phyloP scores from a whole-genome alignment of 2,888 invertebrate species.

The Zaprionus bogoriensis region DNA sequence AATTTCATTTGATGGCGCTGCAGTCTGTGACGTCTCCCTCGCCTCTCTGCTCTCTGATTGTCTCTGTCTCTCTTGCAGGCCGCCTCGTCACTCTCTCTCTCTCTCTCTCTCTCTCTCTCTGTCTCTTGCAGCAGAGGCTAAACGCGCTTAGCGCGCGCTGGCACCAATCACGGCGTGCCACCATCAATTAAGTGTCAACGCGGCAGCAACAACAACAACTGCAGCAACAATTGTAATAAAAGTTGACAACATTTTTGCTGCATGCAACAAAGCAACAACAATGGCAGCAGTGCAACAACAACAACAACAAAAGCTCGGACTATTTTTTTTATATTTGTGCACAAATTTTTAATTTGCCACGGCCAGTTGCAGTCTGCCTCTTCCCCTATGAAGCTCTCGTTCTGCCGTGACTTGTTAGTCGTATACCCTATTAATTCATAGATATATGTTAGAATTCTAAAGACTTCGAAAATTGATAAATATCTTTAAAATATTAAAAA shows the following conservation, averaged over 20 bases:
- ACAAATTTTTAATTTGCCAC: conserved; percentile 70
- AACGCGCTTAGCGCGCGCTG: conserved; percentile 50
- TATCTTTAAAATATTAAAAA: background rate
- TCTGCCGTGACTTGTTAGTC: too few relatives aligned
- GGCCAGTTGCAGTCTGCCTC: conserved; percentile 2
- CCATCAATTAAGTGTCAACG: conserved; percentile 79
- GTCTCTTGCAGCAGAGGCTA: conserved; percentile 20
- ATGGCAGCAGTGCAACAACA: conserved; percentile 10
- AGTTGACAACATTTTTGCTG: conserved; percentile 70
- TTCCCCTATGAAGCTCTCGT: background rate
- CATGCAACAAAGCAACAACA: conserved; percentile 56
- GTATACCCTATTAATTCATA: too few relatives aligned
- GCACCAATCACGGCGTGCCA: conserved; percentile 81
- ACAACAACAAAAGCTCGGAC: conserved; percentile 14
- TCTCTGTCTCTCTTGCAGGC: background rate
- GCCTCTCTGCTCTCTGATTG: background rate
- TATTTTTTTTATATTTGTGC: conserved; percentile 69
- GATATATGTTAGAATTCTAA: too few relatives aligned
- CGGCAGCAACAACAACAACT: conserved; percentile 31
- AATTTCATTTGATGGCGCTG: conserved; percentile 68
- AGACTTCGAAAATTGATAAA: background rate
- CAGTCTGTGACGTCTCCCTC: conserved; percentile 19
- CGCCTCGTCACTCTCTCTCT: background rate
- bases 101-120: background rate
- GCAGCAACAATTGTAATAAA: conserved; percentile 62